These are phyloP conservation scores for Cremastinae sp. DNA, from an alignment of 2,888 invertebrate genomes.

Conservation along the genomic window DNA sequence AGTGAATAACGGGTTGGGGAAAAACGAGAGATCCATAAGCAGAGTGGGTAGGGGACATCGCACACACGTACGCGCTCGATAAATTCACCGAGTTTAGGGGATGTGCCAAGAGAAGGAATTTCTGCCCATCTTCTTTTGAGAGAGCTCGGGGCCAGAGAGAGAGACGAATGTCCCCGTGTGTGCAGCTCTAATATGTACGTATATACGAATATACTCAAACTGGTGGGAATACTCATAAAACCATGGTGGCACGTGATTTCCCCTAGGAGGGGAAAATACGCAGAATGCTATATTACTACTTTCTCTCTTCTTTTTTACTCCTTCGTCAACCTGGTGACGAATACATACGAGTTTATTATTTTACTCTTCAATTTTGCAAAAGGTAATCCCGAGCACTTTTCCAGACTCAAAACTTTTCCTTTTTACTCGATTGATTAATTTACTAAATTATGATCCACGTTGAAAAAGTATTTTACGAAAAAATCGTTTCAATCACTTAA, in stretches of 20 bases:
- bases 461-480: too few relatives aligned
- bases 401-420: too few relatives aligned
- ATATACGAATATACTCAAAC: constrained; percentile 20
- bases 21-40: constrained; percentile 58
- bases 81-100: constrained; percentile 51
- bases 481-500: too few relatives aligned
- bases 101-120: constrained; percentile 43
- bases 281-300: constrained; percentile 68
- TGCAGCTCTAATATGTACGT: constrained; percentile 15
- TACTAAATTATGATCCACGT: too few relatives aligned
- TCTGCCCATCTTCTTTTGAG: constrained; percentile 40
- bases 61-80: constrained; percentile 15
- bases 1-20: constrained; percentile 50
- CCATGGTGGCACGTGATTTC: constrained; percentile 77
- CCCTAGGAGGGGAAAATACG: constrained; percentile 73
- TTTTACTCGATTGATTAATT: too few relatives aligned
- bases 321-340: constrained; percentile 38
- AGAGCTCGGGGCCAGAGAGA: constrained; percentile 8
- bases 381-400: not conserved
- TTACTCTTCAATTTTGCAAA: not conserved
- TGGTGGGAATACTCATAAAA: constrained; percentile 75
- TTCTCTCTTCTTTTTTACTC: constrained; percentile 21
- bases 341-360: constrained; percentile 21
- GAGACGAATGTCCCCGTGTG: constrained; percentile 50
- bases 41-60: constrained; percentile 30